These are phyloP conservation scores for Bovichtus variegatus DNA, from an alignment of 2,797 vertebrate species.

Conservation along the genomic window DNA sequence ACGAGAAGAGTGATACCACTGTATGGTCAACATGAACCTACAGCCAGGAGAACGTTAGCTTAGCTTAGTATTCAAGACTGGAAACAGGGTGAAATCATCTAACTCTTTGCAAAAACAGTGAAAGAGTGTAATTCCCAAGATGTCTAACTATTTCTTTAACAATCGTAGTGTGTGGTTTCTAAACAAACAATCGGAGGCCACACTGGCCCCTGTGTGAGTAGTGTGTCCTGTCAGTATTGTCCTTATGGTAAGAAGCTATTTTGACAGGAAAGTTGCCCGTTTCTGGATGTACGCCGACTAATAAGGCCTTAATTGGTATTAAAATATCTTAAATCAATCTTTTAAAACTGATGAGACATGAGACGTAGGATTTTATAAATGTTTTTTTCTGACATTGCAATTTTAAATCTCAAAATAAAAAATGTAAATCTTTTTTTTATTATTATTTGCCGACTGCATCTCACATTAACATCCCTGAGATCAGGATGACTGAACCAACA, in stretches of 20 bases:
- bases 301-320: too few relatives aligned
- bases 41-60: not conserved
- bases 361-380: too few relatives aligned
- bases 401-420: too few relatives aligned
- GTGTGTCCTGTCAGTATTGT: conserved; percentile 7
- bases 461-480: too few relatives aligned
- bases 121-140: not conserved
- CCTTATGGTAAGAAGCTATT: not conserved
- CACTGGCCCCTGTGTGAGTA: conserved; percentile 1
- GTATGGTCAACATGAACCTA: not conserved
- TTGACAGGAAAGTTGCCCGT: not conserved
- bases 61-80: conserved; percentile 6
- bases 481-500: too few relatives aligned
- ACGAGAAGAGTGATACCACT: not conserved
- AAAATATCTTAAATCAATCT: too few relatives aligned
- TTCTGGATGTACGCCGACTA: not conserved
- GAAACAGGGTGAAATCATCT: not conserved
- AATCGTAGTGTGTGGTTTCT: not conserved
- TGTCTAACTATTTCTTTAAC: not conserved
- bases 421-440: too few relatives aligned
- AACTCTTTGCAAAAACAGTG: not conserved
- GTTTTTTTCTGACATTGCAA: too few relatives aligned
- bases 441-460: too few relatives aligned
- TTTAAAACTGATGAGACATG: too few relatives aligned
- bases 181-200: conserved; percentile 16